phyloP scores from a whole-genome alignment of 2,888 invertebrate genomes.

The Busseola fusca region DNA sequence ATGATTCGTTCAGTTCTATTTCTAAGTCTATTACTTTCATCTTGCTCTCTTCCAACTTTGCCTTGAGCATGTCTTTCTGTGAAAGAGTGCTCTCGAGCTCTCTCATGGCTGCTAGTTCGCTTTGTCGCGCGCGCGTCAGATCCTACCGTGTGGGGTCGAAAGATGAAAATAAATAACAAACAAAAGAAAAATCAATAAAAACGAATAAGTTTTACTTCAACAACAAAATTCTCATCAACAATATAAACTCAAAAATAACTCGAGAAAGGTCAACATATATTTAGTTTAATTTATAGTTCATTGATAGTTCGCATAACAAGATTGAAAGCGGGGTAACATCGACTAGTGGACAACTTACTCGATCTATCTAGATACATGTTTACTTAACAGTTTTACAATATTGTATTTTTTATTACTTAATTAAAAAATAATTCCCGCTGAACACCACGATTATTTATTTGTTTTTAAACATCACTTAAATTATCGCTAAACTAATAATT shows the following conservation, averaged over 20 bases:
- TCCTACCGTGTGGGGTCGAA: slow-evolving; percentile 81
- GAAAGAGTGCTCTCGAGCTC: slow-evolving; percentile 77
- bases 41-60: slow-evolving; percentile 81
- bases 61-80: slow-evolving; percentile 78
- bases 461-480: slow-evolving; percentile 85
- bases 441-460: slow-evolving; percentile 86
- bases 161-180: slow-evolving; percentile 76
- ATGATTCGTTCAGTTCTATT: slow-evolving; percentile 87
- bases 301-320: slow-evolving; percentile 84
- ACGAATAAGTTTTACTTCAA: slow-evolving; percentile 77
- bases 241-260: slow-evolving; percentile 82
- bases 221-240: slow-evolving; percentile 80
- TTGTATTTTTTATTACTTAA: slow-evolving; percentile 83
- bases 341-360: slow-evolving; percentile 87
- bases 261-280: slow-evolving; percentile 81
- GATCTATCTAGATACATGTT: slow-evolving; percentile 86
- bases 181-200: slow-evolving; percentile 73
- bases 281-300: slow-evolving; percentile 74
- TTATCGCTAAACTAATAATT: slow-evolving; percentile 85
- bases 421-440: slow-evolving; percentile 87
- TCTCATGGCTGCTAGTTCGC: slow-evolving; percentile 79
- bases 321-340: slow-evolving; percentile 85
- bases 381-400: slow-evolving; percentile 87
- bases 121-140: slow-evolving; percentile 80
- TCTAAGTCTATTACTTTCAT: slow-evolving; percentile 87